These are phyloP conservation scores for Pleuronectes platessa DNA, from an alignment of 2,113 vertebrate genomes.

Conservation along the genomic window DNA sequence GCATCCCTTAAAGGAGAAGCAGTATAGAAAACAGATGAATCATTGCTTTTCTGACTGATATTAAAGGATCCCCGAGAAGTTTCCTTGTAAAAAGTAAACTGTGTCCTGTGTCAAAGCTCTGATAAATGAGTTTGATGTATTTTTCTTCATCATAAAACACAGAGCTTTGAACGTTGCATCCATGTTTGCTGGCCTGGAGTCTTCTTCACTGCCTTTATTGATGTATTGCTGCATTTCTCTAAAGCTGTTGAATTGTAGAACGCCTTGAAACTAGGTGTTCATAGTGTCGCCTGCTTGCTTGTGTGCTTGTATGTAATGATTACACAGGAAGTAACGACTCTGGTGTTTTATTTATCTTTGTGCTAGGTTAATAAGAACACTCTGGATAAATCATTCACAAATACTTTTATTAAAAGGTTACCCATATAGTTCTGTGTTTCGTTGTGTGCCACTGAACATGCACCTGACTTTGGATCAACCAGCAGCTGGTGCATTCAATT, in stretches of 20 bases:
- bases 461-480: conserved; percentile 14
- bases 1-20: too few species aligned
- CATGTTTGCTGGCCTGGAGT: too few species aligned
- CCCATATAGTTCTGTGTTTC: not conserved
- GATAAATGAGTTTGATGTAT: too few species aligned
- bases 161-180: too few species aligned
- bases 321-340: not conserved
- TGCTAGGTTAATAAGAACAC: not conserved
- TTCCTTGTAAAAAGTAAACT: too few species aligned
- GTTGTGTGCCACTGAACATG: not conserved
- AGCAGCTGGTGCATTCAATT: not conserved
- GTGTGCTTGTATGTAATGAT: not conserved
- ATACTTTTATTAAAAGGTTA: conserved; percentile 29
- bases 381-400: not conserved
- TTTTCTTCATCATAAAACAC: too few species aligned
- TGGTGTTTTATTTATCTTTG: not conserved
- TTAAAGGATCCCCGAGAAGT: too few species aligned
- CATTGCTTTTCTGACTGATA: too few species aligned
- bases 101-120: too few species aligned
- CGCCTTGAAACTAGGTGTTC: not conserved
- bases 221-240: not conserved
- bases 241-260: too few species aligned
- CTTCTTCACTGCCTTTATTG: not conserved
- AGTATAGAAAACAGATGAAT: too few species aligned
- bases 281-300: not conserved